Conservation (phyloP, 2,888 invertebrate species). For the Meandrusa payeni region DNA sequence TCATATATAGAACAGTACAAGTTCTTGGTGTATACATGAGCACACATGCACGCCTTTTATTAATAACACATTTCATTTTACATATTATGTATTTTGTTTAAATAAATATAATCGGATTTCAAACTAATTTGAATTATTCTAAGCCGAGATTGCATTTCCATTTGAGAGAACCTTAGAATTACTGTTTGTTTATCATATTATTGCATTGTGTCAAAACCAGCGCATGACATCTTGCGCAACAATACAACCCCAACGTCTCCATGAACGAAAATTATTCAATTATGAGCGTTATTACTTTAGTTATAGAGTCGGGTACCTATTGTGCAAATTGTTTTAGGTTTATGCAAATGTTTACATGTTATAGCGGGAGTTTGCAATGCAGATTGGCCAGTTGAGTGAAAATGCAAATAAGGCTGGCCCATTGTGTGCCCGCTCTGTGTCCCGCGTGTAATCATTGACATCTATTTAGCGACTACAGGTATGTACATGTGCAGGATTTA, state of each 20-base stretch:
- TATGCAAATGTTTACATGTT: constrained; percentile 50
- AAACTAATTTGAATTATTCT: constrained; percentile 13
- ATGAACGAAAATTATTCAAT: not conserved
- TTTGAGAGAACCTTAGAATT: constrained; percentile 39
- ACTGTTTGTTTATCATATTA: constrained; percentile 47
- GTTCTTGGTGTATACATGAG: too few relatives aligned
- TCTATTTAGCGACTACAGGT: too few relatives aligned
- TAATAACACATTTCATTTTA: too few relatives aligned
- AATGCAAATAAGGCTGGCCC: constrained; percentile 58
- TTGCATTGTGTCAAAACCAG: constrained; percentile 54
- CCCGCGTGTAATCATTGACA: constrained; percentile 34
- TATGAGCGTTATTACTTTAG: constrained; percentile 14
- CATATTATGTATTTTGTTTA: not conserved
- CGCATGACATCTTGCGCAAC: constrained; percentile 44
- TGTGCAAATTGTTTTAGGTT: constrained; percentile 25
- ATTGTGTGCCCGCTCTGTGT: constrained; percentile 42
- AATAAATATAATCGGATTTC: constrained; percentile 7
- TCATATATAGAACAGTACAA: too few relatives aligned
- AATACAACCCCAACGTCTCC: constrained; percentile 23
- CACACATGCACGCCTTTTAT: too few relatives aligned
- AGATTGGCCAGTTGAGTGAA: constrained; percentile 68
- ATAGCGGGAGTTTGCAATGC: constrained; percentile 64
- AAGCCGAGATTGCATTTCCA: constrained; percentile 10
- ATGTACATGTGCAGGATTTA: too few relatives aligned
- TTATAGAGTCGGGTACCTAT: constrained; percentile 23